Evolutionary conservation across 1,140 invertebrate genomes (phyloP).

Genomic region (Patella vulgata): DNA sequence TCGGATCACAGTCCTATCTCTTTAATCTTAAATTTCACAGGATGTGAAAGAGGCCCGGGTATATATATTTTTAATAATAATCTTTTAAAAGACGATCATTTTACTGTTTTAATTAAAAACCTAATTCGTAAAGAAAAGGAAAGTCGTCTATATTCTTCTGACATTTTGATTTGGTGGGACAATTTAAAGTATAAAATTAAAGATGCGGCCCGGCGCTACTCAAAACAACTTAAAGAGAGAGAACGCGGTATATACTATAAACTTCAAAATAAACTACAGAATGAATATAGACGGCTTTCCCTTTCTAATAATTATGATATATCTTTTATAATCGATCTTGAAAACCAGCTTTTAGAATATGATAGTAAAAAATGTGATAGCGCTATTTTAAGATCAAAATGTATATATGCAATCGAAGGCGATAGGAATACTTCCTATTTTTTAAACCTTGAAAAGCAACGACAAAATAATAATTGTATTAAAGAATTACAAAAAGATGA

Average conservation of each 20-base stretch:
- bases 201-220: not conserved
- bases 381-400: too few species aligned
- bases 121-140: slow-evolving; percentile 2
- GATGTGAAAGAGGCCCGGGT: slow-evolving; percentile 2
- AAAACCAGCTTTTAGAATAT: too few species aligned
- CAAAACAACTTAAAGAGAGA: not conserved
- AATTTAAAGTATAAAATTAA: slow-evolving; percentile 20
- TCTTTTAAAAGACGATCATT: slow-evolving; percentile 6
- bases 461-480: too few species aligned
- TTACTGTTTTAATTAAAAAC: not conserved
- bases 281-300: not conserved
- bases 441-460: too few species aligned
- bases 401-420: too few species aligned
- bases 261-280: slow-evolving; percentile 2
- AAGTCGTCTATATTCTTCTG: not conserved
- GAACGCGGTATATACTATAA: not conserved
- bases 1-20: not conserved
- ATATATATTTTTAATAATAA: slow-evolving; percentile 12
- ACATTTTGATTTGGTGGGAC: slow-evolving; percentile 17
- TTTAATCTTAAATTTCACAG: slow-evolving; percentile 5
- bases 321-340: too few species aligned
- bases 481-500: too few species aligned
- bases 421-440: too few species aligned
- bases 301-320: not conserved
- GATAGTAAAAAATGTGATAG: too few species aligned